A percentile compares a stretch with the other conserved stretches of the same genome.
Evolutionary conservation across 1,140 invertebrate species (phyloP).

Genomic region (Euwallacea similis): DNA sequence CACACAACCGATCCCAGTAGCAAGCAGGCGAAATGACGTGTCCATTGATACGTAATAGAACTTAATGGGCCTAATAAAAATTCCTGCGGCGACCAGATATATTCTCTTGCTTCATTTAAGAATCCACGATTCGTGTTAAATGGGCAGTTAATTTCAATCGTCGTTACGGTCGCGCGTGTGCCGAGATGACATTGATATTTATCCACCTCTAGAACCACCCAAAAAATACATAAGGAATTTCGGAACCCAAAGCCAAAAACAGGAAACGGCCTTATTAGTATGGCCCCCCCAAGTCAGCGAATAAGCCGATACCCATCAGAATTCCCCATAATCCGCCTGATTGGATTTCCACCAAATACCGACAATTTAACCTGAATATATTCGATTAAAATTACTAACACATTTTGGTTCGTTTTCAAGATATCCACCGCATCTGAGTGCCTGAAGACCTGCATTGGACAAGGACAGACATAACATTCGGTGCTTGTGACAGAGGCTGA

Average conservation of each 20-base stretch:
- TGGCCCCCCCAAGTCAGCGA: constrained; percentile 13
- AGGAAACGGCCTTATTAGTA: constrained; percentile 21
- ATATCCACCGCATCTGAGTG: too few relatives aligned
- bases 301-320: constrained; percentile 25
- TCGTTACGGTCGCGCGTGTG: too few relatives aligned
- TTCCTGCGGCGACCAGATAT: background rate
- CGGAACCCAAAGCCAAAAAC: background rate
- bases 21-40: background rate
- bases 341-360: constrained; percentile 35
- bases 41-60: constrained; percentile 7
- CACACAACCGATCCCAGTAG: constrained; percentile 1
- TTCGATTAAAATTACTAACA: background rate
- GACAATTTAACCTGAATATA: background rate
- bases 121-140: constrained; percentile 5
- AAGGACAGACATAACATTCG: background rate
- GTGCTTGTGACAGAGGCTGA: background rate
- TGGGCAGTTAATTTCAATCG: background rate
- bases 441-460: too few relatives aligned
- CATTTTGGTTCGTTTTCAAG: too few relatives aligned
- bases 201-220: too few relatives aligned
- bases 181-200: too few relatives aligned
- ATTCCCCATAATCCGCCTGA: constrained; percentile 27
- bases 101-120: background rate
- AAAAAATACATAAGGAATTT: too few relatives aligned
- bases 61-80: constrained; percentile 5